Percentiles rank a stretch among this genome's conserved stretches.
Evolutionary conservation across 2,888 invertebrate species (phyloP).

Genomic region (Eueremaeus valkanovi): DNA sequence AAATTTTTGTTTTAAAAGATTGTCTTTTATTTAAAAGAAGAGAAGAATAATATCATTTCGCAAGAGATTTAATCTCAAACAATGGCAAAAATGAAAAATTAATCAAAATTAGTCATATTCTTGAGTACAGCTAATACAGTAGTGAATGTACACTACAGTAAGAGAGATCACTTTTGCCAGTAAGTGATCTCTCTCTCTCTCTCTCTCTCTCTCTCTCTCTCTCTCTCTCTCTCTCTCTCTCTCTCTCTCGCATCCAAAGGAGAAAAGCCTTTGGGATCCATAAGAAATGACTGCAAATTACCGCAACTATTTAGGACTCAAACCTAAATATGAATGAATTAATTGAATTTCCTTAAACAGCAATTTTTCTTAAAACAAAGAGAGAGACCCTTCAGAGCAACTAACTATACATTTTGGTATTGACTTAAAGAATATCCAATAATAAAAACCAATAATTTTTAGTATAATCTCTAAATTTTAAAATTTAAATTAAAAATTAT

Average conservation of each 20-base stretch:
- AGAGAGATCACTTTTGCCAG: too few species aligned
- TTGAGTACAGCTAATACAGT: neutral
- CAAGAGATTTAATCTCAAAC: neutral
- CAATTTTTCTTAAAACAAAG: neutral
- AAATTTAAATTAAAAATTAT: too few species aligned
- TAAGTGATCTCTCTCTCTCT: neutral
- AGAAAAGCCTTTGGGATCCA: slow-evolving; percentile 10
- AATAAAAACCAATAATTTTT: too few species aligned
- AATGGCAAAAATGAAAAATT: neutral
- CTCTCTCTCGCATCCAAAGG: too few species aligned
- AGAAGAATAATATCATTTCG: neutral
- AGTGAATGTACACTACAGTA: neutral
- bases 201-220: too few species aligned
- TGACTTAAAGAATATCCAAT: too few species aligned
- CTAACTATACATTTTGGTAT: too few species aligned
- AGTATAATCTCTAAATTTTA: too few species aligned
- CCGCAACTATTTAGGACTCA: neutral
- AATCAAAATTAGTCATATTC: slow-evolving; percentile 25
- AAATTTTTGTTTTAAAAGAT: neutral
- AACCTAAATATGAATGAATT: neutral
- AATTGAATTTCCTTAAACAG: neutral
- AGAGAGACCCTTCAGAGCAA: neutral
- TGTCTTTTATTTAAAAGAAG: neutral
- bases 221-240: too few species aligned
- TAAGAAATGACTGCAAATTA: slow-evolving; percentile 6